Percentiles rank a stretch among this genome's conserved stretches.
Evolutionary conservation across 1,140 invertebrate species (phyloP).

Genomic region (Drosophila elegans): DNA sequence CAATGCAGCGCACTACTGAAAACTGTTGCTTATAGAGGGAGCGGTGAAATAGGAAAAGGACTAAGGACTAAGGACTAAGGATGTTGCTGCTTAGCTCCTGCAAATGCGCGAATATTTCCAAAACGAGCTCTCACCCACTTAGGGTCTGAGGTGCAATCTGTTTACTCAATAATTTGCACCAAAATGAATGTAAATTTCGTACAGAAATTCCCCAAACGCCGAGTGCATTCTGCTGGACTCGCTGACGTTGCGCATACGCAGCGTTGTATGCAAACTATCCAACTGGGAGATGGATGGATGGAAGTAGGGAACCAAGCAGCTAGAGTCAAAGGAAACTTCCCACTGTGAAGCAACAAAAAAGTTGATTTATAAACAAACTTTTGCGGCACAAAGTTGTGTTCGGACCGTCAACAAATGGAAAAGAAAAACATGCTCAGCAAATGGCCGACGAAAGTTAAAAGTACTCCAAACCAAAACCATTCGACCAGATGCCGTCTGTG

Average conservation of each 20-base stretch:
- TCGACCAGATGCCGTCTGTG: slow-evolving; percentile 22
- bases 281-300: slow-evolving; percentile 34
- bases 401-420: slow-evolving; percentile 65
- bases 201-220: slow-evolving; percentile 43
- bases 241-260: slow-evolving; percentile 56
- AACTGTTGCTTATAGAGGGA: slow-evolving; percentile 27
- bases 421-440: slow-evolving; percentile 60
- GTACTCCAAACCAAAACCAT: slow-evolving; percentile 35
- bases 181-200: slow-evolving; percentile 65
- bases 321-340: slow-evolving; percentile 38
- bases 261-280: slow-evolving; percentile 41
- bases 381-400: slow-evolving; percentile 65
- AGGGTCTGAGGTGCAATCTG: slow-evolving; percentile 59
- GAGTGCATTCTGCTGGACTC: slow-evolving; percentile 47
- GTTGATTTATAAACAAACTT: slow-evolving; percentile 81
- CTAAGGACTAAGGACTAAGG: not conserved
- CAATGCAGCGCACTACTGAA: slow-evolving; percentile 24
- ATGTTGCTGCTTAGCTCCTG: slow-evolving; percentile 11
- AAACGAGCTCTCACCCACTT: slow-evolving; percentile 40
- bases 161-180: slow-evolving; percentile 65
- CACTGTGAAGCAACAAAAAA: slow-evolving; percentile 41
- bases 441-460: slow-evolving; percentile 73
- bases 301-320: not conserved
- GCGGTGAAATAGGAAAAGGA: not conserved
- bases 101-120: slow-evolving; percentile 47